These are phyloP conservation scores for Drosophila birchii DNA, from an alignment of 2,888 invertebrate genomes.

Conservation along the genomic window DNA sequence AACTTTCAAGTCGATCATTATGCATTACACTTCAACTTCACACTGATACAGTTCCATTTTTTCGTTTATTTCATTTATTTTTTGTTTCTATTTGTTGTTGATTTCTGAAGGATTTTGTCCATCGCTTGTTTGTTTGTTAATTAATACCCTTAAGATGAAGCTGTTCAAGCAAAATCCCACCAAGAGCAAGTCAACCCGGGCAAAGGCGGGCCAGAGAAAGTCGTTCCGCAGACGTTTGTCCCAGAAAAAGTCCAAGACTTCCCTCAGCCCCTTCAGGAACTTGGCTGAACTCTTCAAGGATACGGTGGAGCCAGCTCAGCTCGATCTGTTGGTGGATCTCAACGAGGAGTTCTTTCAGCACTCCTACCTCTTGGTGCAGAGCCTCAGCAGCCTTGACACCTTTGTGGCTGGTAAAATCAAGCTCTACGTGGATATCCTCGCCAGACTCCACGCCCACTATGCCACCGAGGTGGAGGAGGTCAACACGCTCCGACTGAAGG, in stretches of 20 bases:
- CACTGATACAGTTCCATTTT: slow-evolving; percentile 6
- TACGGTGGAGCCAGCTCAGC: slow-evolving; percentile 59
- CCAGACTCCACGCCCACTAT: slow-evolving; percentile 72
- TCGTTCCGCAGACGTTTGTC: too few relatives aligned
- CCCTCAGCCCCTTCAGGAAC: neutral
- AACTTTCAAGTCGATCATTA: neutral
- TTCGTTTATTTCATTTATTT: neutral
- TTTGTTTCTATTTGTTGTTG: neutral
- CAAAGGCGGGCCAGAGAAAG: too few relatives aligned
- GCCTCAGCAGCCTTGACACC: slow-evolving; percentile 55
- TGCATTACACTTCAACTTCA: slow-evolving; percentile 18
- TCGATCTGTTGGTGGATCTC: slow-evolving; percentile 75
- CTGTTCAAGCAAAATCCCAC: neutral
- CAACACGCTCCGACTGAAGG: slow-evolving; percentile 52
- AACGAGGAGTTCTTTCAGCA: slow-evolving; percentile 75
- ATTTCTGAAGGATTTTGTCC: neutral
- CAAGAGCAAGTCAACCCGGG: neutral
- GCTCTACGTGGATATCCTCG: slow-evolving; percentile 72
- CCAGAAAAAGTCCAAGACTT: neutral
- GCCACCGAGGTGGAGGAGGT: slow-evolving; percentile 58
- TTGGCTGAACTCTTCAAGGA: slow-evolving; percentile 26
- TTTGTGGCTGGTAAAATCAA: slow-evolving; percentile 76
- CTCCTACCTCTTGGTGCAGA: slow-evolving; percentile 63
- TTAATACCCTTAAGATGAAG: slow-evolving; percentile 8
- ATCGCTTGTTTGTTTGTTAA: neutral